Evolutionary conservation across 2,113 vertebrate genomes (phyloP).

Genomic region (Urocynchramus pylzowi): DNA sequence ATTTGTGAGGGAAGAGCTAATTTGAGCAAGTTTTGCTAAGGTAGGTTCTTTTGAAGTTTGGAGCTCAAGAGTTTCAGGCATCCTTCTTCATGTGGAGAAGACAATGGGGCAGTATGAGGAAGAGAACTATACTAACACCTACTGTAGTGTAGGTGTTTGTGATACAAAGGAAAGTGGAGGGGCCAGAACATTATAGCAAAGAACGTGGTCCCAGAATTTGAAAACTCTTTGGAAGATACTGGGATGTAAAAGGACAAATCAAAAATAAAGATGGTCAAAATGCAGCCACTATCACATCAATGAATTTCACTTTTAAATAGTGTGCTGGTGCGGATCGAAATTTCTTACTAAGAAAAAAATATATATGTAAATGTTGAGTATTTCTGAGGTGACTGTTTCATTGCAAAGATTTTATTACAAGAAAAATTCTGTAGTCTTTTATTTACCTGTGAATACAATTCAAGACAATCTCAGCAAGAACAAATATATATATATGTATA

Average conservation of each 20-base stretch:
- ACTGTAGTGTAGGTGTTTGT: not conserved
- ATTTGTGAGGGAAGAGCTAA: not conserved
- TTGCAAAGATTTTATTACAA: not conserved
- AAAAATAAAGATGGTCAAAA: not conserved
- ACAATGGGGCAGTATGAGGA: not conserved
- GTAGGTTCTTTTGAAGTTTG: not conserved
- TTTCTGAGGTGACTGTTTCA: not conserved
- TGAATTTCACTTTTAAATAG: not conserved
- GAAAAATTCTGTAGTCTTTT: not conserved
- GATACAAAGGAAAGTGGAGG: not conserved
- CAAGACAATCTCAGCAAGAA: not conserved
- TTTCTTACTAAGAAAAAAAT: not conserved
- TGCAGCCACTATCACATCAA: not conserved
- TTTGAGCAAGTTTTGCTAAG: not conserved
- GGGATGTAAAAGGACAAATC: not conserved
- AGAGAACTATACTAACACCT: not conserved
- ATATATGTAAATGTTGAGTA: fast-evolving
- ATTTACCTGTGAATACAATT: not conserved
- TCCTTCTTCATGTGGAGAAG: not conserved
- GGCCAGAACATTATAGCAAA: not conserved
- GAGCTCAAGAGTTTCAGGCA: not conserved
- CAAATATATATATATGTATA: not conserved
- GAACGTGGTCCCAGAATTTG: not conserved
- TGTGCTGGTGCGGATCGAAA: not conserved
- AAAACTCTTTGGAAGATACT: not conserved